Evolutionary conservation across 2,797 vertebrate species (phyloP).

Genomic region (Pterois miles): DNA sequence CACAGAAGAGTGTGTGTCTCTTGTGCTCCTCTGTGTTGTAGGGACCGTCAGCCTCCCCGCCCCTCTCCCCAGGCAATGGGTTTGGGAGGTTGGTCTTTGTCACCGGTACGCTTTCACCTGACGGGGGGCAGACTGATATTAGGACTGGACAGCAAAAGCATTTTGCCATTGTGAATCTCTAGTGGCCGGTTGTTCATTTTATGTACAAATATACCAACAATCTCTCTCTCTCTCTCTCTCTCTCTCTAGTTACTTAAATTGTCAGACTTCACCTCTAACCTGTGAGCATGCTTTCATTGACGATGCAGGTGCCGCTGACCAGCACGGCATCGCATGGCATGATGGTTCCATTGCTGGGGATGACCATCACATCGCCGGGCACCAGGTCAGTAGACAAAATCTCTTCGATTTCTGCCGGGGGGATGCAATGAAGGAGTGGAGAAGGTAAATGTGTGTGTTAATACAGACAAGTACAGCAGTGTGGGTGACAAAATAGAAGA

Average conservation of each 20-base stretch:
- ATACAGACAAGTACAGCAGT: background rate
- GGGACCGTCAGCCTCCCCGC: slow-evolving; percentile 74
- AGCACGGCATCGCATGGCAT: slow-evolving; percentile 98
- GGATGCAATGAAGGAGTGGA: background rate
- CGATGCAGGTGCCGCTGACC: slow-evolving; percentile 96
- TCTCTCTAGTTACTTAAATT: background rate
- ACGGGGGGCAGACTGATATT: background rate
- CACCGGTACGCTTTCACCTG: slow-evolving; percentile 98
- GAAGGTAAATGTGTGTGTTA: background rate
- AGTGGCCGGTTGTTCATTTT: background rate
- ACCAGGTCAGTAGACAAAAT: slow-evolving; percentile 96
- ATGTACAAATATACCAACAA: background rate
- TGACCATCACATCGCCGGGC: slow-evolving; percentile 94
- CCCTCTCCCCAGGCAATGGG: slow-evolving; percentile 80
- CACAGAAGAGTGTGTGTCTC: slow-evolving; percentile 96
- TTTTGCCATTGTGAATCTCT: background rate
- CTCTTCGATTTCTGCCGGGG: slow-evolving; percentile 89
- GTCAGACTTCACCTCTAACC: slow-evolving; percentile 78
- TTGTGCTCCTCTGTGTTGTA: slow-evolving; percentile 92
- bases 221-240: too few species aligned
- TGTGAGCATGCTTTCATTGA: slow-evolving; percentile 99
- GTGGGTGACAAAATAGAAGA: background rate
- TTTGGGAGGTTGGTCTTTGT: slow-evolving; percentile 97
- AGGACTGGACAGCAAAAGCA: background rate
- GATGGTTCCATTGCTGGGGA: slow-evolving; percentile 95